Evolutionary conservation across 2,888 invertebrate species (phyloP), one percentile per base, ranked within the genome.

Genomic region (Vandiemenella viatica): DNA sequence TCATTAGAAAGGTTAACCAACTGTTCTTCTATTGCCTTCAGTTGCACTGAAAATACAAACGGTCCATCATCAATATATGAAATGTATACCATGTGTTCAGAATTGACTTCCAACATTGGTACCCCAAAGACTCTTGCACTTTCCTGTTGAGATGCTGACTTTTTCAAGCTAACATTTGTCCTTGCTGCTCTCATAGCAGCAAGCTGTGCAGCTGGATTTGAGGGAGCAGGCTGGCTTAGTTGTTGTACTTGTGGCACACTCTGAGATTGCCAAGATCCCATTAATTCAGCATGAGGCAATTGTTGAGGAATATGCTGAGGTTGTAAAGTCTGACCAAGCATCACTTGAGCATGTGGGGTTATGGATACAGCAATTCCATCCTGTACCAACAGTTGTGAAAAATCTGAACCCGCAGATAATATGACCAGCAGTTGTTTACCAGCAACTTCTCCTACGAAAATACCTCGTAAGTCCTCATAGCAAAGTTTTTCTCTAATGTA

Each of bases 41-140:
- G 63, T 59, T 87, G 86, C 5, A 86, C 76, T 21, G 82, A 82
- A 67, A 88, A 88, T 48, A 80, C 68, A 53, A 78, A 76, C 5
- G 86, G 86, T 0, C 87, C 87, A 60, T 88, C 85, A 58, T 84
- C 83, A 16, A 86, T 80, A 63, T 74, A 81, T 17, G 85, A 84
- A 1, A 87, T 76, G 61, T 74, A 78, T 0, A 84, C 82, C 57
- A 77, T 73, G 58, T 85, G 79, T 53, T 72, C 72, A 0, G 74
- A 72, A 45, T 72, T 72, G 2, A 74, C 65, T 19, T 71, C 70
- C 22, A 79, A 57, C 15, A 62, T 57, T 15, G 62, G 57, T 1
- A 61, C 59, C 43, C 61, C 72, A 64, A 53, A 68, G 16, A 37
- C 38, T 5, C 23, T 37, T 23, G 20, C 3, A 55, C 37, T 18